A percentile compares a stretch with the other conserved stretches of the same genome.
These are phyloP conservation scores for Stigmatopora argus DNA, from an alignment of 2,113 vertebrate genomes.

Conservation along the genomic window DNA sequence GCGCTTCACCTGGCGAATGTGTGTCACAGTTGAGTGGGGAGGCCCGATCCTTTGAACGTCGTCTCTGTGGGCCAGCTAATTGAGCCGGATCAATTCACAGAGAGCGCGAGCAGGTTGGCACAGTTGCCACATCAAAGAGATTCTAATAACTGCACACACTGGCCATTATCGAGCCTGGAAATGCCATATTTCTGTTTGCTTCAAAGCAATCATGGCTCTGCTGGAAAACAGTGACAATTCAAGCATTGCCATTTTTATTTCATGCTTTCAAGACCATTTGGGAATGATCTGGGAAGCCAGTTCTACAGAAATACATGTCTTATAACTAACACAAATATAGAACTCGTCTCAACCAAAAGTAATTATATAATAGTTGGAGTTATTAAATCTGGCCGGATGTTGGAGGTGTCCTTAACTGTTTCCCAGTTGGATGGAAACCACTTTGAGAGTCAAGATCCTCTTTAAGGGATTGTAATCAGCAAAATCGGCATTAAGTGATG, in stretches of 20 bases:
- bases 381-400: background rate
- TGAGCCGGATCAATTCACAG: slow-evolving; percentile 65
- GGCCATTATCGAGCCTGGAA: slow-evolving; percentile 60
- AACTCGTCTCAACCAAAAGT: background rate
- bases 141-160: slow-evolving; percentile 66
- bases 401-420: background rate
- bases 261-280: slow-evolving; percentile 29
- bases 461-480: background rate
- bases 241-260: slow-evolving; percentile 30
- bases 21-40: slow-evolving; percentile 46
- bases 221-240: slow-evolving; percentile 26
- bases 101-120: slow-evolving; percentile 59
- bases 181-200: slow-evolving; percentile 61
- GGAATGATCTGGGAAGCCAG: slow-evolving; percentile 30
- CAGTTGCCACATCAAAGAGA: slow-evolving; percentile 71
- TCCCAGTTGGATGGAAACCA: background rate
- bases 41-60: slow-evolving; percentile 53
- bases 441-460: background rate
- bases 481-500: slow-evolving; percentile 33
- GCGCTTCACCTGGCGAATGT: slow-evolving; percentile 52
- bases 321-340: background rate
- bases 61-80: slow-evolving; percentile 58
- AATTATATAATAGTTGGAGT: background rate
- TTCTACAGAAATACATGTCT: slow-evolving; percentile 11
- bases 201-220: slow-evolving; percentile 57